Conservation (phyloP, 2,888 invertebrate species). For the Apamea epomidion region DNA sequence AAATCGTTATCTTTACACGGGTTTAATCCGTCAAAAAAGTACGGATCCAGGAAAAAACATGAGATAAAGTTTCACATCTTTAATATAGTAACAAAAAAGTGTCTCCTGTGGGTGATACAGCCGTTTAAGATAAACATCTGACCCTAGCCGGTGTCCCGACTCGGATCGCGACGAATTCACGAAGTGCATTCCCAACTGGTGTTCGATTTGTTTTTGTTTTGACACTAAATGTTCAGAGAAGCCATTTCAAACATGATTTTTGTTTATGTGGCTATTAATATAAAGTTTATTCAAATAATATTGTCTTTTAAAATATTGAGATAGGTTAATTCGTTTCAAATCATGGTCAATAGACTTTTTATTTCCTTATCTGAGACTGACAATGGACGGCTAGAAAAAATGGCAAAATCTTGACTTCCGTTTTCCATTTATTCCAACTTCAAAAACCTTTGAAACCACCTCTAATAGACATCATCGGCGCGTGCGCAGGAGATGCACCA, state of each 20-base stretch:
- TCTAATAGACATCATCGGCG: slow-evolving; percentile 65
- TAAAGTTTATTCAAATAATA: slow-evolving; percentile 44
- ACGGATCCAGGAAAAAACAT: slow-evolving; percentile 73
- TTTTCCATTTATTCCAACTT: not conserved
- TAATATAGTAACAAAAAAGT: slow-evolving; percentile 89
- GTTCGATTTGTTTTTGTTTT: slow-evolving; percentile 78
- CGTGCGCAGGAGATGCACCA: slow-evolving; percentile 82
- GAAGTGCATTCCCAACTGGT: slow-evolving; percentile 83
- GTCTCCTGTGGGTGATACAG: slow-evolving; percentile 89
- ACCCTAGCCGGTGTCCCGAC: slow-evolving; percentile 83
- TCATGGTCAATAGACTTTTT: not conserved
- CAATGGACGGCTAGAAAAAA: not conserved
- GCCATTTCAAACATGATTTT: slow-evolving; percentile 63
- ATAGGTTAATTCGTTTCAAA: slow-evolving; percentile 25
- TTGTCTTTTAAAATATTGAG: not conserved
- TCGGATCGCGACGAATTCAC: slow-evolving; percentile 88
- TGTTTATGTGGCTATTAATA: slow-evolving; percentile 60
- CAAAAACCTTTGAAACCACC: not conserved
- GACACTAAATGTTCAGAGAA: slow-evolving; percentile 71
- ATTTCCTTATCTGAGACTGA: not conserved
- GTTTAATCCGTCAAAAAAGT: slow-evolving; percentile 63
- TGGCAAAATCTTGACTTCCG: not conserved
- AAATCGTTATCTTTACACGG: slow-evolving; percentile 41
- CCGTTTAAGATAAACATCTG: slow-evolving; percentile 90
- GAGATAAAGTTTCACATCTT: slow-evolving; percentile 83